Conservation (phyloP, 2,113 vertebrate genomes). For the Marmota monax region DNA sequence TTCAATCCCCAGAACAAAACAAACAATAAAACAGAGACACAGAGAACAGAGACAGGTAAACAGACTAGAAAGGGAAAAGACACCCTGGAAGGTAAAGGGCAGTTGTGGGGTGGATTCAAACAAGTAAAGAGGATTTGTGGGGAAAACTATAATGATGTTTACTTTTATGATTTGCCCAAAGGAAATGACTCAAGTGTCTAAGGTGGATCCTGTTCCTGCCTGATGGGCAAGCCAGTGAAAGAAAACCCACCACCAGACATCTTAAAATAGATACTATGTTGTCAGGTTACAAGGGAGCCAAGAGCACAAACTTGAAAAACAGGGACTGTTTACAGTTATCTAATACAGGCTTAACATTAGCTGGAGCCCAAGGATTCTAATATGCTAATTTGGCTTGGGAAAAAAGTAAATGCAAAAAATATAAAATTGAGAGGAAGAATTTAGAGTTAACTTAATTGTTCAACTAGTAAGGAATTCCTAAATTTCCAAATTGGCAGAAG, state of each 20-base stretch:
- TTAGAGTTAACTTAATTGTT: neutral
- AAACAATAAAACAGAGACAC: no score
- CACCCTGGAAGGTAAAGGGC: neutral
- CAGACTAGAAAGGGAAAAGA: neutral
- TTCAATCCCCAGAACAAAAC: no score
- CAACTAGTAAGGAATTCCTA: neutral
- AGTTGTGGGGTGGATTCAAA: neutral
- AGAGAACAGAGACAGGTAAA: neutral
- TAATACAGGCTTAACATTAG: constrained; percentile 32
- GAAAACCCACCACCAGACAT: neutral
- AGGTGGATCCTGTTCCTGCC: constrained; percentile 71
- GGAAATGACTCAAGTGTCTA: constrained; percentile 76
- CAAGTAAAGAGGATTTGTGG: neutral
- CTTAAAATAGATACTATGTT: constrained; percentile 68
- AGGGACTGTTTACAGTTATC: constrained; percentile 58
- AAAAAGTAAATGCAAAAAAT: constrained; percentile 59
- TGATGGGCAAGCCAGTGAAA: neutral
- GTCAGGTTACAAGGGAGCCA: constrained; percentile 30
- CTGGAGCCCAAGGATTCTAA: neutral
- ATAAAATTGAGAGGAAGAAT: neutral
- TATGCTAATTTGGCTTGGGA: constrained; percentile 48
- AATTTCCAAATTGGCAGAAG: neutral
- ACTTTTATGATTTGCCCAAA: constrained; percentile 49
- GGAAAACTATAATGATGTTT: constrained; percentile 66
- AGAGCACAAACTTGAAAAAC: constrained; percentile 57